Conservation (phyloP, 2,888 invertebrate genomes). For the Stenchaetothrips biformis region DNA sequence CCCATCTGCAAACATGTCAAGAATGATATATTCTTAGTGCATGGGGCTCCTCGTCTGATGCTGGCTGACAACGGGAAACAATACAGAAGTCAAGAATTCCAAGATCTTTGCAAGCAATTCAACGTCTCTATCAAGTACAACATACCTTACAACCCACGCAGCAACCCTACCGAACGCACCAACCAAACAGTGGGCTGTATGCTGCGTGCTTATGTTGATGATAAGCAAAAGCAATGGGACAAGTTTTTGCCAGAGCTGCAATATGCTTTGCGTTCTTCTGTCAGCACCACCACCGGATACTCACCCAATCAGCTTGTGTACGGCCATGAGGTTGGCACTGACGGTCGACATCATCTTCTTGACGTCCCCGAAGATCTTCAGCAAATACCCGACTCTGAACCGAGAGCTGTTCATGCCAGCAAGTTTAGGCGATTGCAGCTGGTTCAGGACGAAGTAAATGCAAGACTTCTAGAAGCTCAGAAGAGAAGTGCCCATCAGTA, state of each 20-base stretch:
- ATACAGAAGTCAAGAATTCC: not conserved
- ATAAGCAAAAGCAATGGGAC: not conserved
- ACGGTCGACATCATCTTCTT: not conserved
- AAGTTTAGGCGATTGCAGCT: too few species aligned
- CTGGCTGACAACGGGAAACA: not conserved
- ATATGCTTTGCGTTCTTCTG: not conserved
- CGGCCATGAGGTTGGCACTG: not conserved
- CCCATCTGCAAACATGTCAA: not conserved
- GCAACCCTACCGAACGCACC: not conserved
- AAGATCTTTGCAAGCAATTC: not conserved
- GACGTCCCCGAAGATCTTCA: not conserved
- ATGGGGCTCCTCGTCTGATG: not conserved
- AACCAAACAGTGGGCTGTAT: not conserved
- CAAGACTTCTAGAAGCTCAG: too few species aligned
- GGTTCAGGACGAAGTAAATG: too few species aligned
- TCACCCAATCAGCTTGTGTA: not conserved
- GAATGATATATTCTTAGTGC: not conserved
- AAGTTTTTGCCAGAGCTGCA: not conserved
- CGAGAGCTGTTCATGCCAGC: too few species aligned
- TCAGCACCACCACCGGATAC: not conserved
- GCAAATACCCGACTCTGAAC: too few species aligned
- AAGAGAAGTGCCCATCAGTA: too few species aligned
- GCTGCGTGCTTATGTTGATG: not conserved
- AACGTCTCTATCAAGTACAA: not conserved
- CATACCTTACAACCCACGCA: not conserved